Percentiles rank a stretch among this genome's conserved stretches.
phyloP scores from a whole-genome alignment of 2,888 invertebrate species.

The Cyaniris semiargus region DNA sequence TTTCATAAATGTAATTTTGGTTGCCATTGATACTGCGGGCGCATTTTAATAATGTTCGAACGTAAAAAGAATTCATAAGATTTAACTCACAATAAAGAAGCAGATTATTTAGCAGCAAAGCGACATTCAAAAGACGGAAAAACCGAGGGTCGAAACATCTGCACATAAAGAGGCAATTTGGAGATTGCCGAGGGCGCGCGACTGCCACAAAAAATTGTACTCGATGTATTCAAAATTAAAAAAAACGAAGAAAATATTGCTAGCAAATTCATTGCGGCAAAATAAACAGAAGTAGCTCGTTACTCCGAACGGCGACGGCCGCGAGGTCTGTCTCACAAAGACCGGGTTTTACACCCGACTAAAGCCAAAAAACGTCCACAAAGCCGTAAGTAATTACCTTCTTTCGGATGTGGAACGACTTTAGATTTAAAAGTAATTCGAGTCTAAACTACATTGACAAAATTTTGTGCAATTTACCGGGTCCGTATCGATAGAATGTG shows the following conservation, averaged over 20 bases:
- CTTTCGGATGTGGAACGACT: background rate
- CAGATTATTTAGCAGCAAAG: conserved; percentile 79
- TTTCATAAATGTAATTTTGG: background rate
- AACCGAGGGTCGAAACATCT: conserved; percentile 79
- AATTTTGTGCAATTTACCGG: conserved; percentile 13
- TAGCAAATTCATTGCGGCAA: conserved; percentile 76
- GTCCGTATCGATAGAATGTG: conserved; percentile 21
- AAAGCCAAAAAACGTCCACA: conserved; percentile 16
- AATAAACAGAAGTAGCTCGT: conserved; percentile 75
- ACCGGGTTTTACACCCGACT: conserved; percentile 28
- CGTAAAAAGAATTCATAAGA: conserved; percentile 46
- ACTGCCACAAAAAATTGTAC: conserved; percentile 75
- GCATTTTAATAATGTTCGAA: conserved; percentile 29
- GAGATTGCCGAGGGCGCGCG: conserved; percentile 78
- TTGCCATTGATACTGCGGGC: background rate
- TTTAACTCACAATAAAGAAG: conserved; percentile 74
- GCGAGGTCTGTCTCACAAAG: conserved; percentile 28
- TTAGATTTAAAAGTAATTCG: background rate
- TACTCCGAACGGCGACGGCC: conserved; percentile 46
- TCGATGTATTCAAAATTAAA: conserved; percentile 78
- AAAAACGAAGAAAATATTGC: conserved; percentile 73
- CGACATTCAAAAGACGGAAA: conserved; percentile 80
- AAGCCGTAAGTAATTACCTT: conserved; percentile 27
- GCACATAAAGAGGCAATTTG: conserved; percentile 81
- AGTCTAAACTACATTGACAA: conserved; percentile 6